These are phyloP conservation scores for Pollenia labialis DNA, from an alignment of 2,888 invertebrate genomes.

Conservation along the genomic window DNA sequence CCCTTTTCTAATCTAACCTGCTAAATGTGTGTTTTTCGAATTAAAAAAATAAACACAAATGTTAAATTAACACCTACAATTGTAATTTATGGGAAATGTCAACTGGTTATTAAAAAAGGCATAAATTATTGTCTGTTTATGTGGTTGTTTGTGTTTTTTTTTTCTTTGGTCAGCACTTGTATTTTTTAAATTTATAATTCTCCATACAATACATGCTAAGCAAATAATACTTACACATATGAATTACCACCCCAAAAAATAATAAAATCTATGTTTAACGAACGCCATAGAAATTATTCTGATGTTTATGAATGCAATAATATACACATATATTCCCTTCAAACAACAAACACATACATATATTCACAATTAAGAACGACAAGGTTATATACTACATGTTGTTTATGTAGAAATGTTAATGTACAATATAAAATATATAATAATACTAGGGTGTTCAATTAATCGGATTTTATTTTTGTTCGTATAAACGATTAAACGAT, in stretches of 20 bases:
- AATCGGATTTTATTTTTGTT: too few relatives aligned
- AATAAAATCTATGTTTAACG: neutral
- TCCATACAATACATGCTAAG: neutral
- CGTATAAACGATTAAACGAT: too few relatives aligned
- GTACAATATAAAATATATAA: neutral
- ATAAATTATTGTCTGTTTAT: neutral
- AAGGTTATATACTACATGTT: too few relatives aligned
- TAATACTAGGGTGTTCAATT: too few relatives aligned
- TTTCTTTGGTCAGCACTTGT: neutral
- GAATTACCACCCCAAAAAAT: conserved; percentile 26
- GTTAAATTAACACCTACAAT: conserved; percentile 43
- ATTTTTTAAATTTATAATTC: conserved; percentile 17
- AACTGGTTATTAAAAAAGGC: conserved; percentile 50
- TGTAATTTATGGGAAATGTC: conserved; percentile 47
- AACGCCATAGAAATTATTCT: neutral
- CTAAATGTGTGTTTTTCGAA: neutral
- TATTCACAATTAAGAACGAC: neutral
- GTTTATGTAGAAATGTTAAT: neutral
- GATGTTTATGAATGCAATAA: neutral
- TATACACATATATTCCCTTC: neutral
- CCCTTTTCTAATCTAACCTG: neutral
- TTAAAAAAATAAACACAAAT: neutral
- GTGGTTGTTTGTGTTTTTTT: neutral
- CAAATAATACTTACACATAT: neutral
- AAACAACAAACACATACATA: neutral